Base-by-base conservation (phyloP, 2,113 vertebrate genomes). In the Blennius ocellaris region DNA sequence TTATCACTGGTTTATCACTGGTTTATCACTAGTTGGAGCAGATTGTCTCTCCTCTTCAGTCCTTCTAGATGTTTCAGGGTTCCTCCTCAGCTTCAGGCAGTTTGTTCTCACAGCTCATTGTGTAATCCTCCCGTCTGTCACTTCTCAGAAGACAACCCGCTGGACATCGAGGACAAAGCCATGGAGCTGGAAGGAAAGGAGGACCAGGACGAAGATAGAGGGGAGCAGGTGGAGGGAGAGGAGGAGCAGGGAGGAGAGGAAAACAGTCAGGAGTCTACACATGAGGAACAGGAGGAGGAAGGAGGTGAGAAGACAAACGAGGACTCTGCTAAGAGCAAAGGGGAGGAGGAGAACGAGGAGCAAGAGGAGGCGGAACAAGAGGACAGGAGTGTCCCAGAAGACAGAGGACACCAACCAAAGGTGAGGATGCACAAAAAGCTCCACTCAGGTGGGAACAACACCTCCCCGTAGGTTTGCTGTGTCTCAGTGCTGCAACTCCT, bases 141-240 rank as follows among this genome's bases (percentile, higher is more conserved):
- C 1, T 66, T 37, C 30, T 67, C 72, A 95, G 95, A 93, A 77
- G 95, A 96, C 45, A 97, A 96, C 90, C 94, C 94, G 11, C 94
- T 96, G 59, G 96, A 97, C 73, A 93, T 97, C 30, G 94, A 95
- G 60, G 95, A 97, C 30, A 95, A 95, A 76, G 54, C 88, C 56
- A 21, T 75, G 61, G 93, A 94, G 51, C 66, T 86, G 50, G 93
- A 94, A 21, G 94, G 95, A 69, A 62, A 89, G 57, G 92, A 87
- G n/a, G 88, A 82, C 0, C 84, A 77, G 37, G 80, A 93, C 79
- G 90, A 50, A n/a, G 91, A 81, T 8, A 86, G 91, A 11, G 76
- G 63, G 39, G 73, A 79, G 5, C 71, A 52, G 56, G 72, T 12
- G 0, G 77, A 85, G 15, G 78, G 62, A 66, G 88, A 17, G 77